phyloP scores from a whole-genome alignment of 2,888 invertebrate genomes.

The Cantharis flavilabris region DNA sequence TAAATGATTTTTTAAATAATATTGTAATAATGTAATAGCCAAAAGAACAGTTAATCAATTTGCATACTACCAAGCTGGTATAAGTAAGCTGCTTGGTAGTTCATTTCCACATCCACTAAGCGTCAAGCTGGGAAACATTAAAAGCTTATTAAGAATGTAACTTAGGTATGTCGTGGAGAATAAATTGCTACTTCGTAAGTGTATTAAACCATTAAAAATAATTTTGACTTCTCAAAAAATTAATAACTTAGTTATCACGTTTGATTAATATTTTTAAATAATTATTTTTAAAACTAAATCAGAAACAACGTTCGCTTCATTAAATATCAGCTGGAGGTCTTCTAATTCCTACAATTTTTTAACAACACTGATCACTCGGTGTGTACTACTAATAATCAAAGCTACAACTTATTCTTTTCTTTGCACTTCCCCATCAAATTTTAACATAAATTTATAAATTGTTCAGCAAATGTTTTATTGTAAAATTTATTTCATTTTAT shows the following conservation, averaged over 20 bases:
- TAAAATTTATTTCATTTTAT: no score
- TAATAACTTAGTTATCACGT: neutral
- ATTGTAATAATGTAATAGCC: constrained; percentile 10
- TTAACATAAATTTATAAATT: no score
- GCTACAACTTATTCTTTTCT: no score
- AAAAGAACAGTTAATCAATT: constrained; percentile 19
- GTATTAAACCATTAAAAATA: neutral
- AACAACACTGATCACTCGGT: neutral
- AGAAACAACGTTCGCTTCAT: neutral
- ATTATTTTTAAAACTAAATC: neutral
- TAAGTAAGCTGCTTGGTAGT: neutral
- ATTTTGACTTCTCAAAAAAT: neutral
- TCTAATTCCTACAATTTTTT: neutral
- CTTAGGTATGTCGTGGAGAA: neutral
- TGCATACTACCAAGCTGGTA: constrained; percentile 5
- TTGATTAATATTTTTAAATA: neutral
- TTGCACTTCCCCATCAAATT: no score
- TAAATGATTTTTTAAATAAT: constrained; percentile 9
- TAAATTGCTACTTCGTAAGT: neutral
- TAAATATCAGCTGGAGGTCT: neutral
- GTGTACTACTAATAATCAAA: no score
- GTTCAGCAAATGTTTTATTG: no score
- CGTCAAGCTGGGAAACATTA: constrained; percentile 6
- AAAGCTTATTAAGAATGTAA: constrained; percentile 3
- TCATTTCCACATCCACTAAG: constrained; percentile 5